Evolutionary conservation across 2,113 vertebrate genomes (phyloP), one percentile per base, ranked within the genome.

Genomic region (Albula glossodonta): DNA sequence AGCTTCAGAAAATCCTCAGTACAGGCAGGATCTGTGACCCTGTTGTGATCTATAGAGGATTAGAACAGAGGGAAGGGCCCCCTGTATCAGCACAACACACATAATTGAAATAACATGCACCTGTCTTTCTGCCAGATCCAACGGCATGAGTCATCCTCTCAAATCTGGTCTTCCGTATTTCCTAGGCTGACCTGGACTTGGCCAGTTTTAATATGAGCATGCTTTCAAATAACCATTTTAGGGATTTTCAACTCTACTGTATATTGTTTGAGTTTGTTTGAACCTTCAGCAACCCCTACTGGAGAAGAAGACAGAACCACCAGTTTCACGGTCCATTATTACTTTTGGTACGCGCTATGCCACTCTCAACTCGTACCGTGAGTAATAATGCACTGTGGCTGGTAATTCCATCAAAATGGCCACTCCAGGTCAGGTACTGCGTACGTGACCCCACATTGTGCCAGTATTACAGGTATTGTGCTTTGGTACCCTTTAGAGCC

Each of bases 311-410:
- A 41, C 31, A 90, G 86, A 90, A 92, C 85, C 5, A 95, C 97
- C 95, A 97, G 96, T 91, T 91, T 94, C 91, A 95, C 93, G 89
- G 96, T 94, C 51, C 98, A 99, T 99, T 99, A 99, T 99, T 99
- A 99, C 98, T 99, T 99, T 98, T 99, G 98, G 98, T 99, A 99
- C 98, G 98, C 97, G 98, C 98, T 99, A 98, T 99, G 98, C 97
- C 97, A 96, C 94, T 96, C 96, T 98, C 98, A 98, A 99, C 98
- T 99, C 98, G 98, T 99, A 99, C 98, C 98, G 97, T 99, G 98
- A 99, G 98, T 99, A 99, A 99, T 99, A 99, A 99, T 99, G 98
- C 98, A 98, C 94, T 87, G 97, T 94, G 96, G 93, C 94, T 95
- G 94, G 97, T 95, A 87, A 74, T 0, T 80, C 92, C 96, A 87